phyloP scores from a whole-genome alignment of 2,888 invertebrate species.

The Calameuta pallipes region DNA sequence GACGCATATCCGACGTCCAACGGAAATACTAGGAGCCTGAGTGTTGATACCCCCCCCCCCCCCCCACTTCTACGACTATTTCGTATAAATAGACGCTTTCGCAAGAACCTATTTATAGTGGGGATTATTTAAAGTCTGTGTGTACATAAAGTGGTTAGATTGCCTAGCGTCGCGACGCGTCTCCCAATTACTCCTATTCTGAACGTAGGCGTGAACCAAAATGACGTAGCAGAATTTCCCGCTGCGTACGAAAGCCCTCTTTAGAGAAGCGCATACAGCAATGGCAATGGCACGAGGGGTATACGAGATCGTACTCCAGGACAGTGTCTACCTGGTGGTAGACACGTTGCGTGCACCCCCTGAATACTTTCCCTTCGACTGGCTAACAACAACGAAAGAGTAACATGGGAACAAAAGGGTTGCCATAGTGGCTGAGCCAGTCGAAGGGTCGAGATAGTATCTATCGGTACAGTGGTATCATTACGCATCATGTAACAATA shows the following conservation, averaged over 20 bases:
- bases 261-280: no score
- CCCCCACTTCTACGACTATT: not conserved
- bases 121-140: not conserved
- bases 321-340: no score
- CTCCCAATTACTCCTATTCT: no score
- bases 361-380: not conserved
- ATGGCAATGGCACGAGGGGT: no score
- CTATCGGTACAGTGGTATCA: no score
- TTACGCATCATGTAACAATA: no score
- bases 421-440: slow-evolving; percentile 55
- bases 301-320: no score
- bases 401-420: slow-evolving; percentile 43
- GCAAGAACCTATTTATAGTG: slow-evolving; percentile 1
- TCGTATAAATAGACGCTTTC: not conserved
- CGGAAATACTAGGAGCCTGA: not conserved
- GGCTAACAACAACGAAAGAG: slow-evolving; percentile 32
- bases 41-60: no score
- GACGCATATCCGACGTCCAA: not conserved
- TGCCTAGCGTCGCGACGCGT: not conserved
- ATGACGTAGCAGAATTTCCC: no score
- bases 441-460: not conserved
- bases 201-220: no score
- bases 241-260: no score
- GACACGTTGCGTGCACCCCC: not conserved
- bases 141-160: not conserved